Evolutionary conservation across 2,888 invertebrate genomes (phyloP).

Genomic region (Escarpia spicata): DNA sequence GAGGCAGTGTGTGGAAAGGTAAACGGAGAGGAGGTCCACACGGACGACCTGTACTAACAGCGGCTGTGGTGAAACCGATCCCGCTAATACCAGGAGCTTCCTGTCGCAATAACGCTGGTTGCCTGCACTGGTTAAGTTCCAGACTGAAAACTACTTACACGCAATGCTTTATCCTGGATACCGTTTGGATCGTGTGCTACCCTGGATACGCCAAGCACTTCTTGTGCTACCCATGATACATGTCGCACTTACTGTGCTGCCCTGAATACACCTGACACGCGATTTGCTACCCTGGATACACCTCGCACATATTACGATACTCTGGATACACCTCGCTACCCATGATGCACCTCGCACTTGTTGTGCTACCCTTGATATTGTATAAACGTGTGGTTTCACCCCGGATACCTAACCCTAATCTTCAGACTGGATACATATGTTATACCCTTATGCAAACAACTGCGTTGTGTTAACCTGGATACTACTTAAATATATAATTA

Average conservation of each 20-base stretch:
- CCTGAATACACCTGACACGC: too few relatives aligned
- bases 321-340: not conserved
- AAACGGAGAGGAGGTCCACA: not conserved
- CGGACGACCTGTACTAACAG: not conserved
- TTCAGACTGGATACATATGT: not conserved
- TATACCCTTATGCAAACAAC: not conserved
- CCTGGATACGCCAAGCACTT: not conserved
- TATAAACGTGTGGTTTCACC: too few relatives aligned
- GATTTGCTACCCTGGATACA: not conserved
- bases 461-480: not conserved
- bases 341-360: not conserved
- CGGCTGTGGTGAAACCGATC: not conserved
- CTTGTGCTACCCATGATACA: not conserved
- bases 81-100: not conserved
- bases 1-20: slow-evolving; percentile 12
- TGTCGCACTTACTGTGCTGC: too few relatives aligned
- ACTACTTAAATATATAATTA: not conserved
- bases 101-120: not conserved
- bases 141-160: not conserved
- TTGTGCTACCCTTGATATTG: not conserved
- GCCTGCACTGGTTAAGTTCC: not conserved
- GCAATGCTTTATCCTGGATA: not conserved
- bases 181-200: not conserved
- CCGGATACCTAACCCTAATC: too few relatives aligned
- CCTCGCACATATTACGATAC: not conserved